Base-by-base conservation (phyloP, 2,888 invertebrate species). In the Nomada ferruginata region DNA sequence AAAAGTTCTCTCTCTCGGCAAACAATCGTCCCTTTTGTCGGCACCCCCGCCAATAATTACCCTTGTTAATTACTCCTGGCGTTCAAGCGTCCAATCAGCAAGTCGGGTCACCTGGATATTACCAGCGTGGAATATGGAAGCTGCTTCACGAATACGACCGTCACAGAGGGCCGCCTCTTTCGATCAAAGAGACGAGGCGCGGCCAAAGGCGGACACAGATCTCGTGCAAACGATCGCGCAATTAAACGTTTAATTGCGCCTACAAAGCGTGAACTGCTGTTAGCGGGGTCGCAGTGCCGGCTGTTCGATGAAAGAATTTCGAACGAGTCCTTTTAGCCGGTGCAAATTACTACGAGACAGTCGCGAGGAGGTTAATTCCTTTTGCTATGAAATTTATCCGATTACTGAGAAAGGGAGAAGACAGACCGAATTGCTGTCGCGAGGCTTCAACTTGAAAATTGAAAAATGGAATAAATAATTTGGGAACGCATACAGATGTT, bases 21-120 rank as follows among this genome's bases (percentile, higher is more conserved):
- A 85, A 85, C 85, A 74, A 85, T 53, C 76, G 70, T 52, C 71
- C 68, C 52, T 20, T 57, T 26, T 15, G 23, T 44, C 55, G 11
- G 26, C n/a, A 29, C 44, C 23, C 15, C 26, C 29, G 13, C 52
- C 68, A 42, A 75, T 78, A 85, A 85, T 85, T 85, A 82, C 76
- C 69, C 11, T 69, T 66, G 73, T 79, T 85, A 85, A 85, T 85
- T 82, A 82, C 63, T 68, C 42, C 26, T 29, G 47, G 13, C 42
- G 60, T 42, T 66, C 69, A 68, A 76, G 61, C 50, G 59, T 74
- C 84, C 78, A 83, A 83, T 83, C 83, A 76, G 26, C 66, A 59
- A 20, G 29, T 23, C 11, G 11, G 78, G 47, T 73, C 72, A 68
- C 60, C 11, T 55, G 57, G 70, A 74, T 50, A 36, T 23, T 53